These are phyloP conservation scores for Lepidurus couesii DNA, from an alignment of 1,140 invertebrate genomes.

Conservation along the genomic window DNA sequence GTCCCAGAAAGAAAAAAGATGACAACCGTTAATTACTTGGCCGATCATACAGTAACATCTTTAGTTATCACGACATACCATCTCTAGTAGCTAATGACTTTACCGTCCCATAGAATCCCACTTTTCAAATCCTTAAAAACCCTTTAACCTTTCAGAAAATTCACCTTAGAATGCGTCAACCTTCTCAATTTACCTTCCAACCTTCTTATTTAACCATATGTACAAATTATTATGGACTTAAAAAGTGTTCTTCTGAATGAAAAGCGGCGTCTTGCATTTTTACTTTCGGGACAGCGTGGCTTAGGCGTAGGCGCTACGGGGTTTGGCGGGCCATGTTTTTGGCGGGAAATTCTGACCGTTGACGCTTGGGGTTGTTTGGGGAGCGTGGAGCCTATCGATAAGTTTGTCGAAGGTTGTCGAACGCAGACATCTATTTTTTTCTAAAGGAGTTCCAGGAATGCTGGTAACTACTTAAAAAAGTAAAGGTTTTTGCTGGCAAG, in stretches of 20 bases:
- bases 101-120: not conserved
- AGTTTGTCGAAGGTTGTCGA: not conserved
- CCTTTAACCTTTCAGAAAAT: not conserved
- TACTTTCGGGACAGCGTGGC: no score
- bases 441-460: slow-evolving; percentile 4
- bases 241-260: no score
- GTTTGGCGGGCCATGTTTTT: not conserved
- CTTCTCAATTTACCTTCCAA: not conserved
- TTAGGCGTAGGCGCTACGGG: not conserved
- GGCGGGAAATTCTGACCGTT: not conserved
- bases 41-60: slow-evolving; percentile 25
- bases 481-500: not conserved
- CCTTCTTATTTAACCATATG: not conserved
- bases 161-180: not conserved
- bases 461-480: not conserved
- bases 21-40: slow-evolving; percentile 20
- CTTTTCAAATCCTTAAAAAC: not conserved
- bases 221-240: not conserved
- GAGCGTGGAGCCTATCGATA: not conserved
- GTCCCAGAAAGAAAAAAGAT: not conserved
- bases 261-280: no score
- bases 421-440: not conserved
- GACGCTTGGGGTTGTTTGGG: not conserved
- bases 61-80: not conserved
- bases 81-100: slow-evolving; percentile 13